A percentile compares a stretch with the other conserved stretches of the same genome.
Conservation (phyloP, 2,113 vertebrate species). For the Lepus timidus region DNA sequence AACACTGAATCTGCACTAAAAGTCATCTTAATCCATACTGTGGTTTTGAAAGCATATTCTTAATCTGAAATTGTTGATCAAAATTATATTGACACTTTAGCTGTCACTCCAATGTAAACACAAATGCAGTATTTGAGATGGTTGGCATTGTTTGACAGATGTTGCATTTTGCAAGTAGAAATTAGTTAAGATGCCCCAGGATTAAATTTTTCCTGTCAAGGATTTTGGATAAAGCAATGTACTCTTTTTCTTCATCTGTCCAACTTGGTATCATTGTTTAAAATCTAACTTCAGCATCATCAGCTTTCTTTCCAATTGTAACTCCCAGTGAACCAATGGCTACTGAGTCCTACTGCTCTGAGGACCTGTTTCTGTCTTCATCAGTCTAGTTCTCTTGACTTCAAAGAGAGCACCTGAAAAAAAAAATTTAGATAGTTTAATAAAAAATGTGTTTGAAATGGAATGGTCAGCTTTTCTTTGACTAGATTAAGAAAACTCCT, state of each 20-base stretch:
- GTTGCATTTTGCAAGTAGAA: constrained; percentile 59
- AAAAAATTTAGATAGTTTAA: constrained; percentile 19
- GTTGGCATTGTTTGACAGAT: constrained; percentile 48
- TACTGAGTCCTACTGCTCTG: neutral
- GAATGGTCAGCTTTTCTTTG: neutral
- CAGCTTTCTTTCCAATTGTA: neutral
- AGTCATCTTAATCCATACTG: constrained; percentile 62
- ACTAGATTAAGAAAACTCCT: constrained; percentile 10
- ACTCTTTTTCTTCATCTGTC: neutral
- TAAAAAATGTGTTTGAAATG: constrained; percentile 29
- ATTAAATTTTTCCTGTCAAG: neutral
- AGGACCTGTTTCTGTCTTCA: constrained; percentile 5
- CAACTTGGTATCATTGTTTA: neutral
- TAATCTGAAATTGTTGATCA: constrained; percentile 69
- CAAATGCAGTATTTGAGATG: constrained; percentile 38
- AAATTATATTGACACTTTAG: constrained; percentile 43
- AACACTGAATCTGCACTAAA: constrained; percentile 49
- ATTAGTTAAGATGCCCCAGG: constrained; percentile 8
- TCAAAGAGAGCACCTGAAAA: neutral
- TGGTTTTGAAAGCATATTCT: constrained; percentile 65
- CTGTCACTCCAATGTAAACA: constrained; percentile 40
- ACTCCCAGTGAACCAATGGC: neutral
- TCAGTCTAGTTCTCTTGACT: neutral
- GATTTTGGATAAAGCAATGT: neutral
- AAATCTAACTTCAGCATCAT: neutral